A percentile compares a stretch with the other conserved stretches of the same genome.
Evolutionary conservation across 2,888 invertebrate species (phyloP).

Genomic region (Cryptops parisi): DNA sequence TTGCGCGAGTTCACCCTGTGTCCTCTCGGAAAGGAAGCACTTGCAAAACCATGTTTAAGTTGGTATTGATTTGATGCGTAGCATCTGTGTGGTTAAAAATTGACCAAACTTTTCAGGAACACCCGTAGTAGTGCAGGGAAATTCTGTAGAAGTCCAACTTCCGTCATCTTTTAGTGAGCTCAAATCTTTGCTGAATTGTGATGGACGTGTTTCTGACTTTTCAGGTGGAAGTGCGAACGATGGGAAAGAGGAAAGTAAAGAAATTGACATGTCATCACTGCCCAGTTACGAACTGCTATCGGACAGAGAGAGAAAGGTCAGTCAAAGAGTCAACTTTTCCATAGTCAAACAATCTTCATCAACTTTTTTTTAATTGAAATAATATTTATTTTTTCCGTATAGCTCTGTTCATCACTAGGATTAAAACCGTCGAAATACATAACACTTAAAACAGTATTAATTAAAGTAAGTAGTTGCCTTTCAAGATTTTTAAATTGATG

Average conservation of each 20-base stretch:
- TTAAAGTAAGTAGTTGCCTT: conserved; percentile 44
- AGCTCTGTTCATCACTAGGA: conserved; percentile 61
- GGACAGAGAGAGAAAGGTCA: conserved; percentile 32
- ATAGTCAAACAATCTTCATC: not conserved
- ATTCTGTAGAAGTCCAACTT: too few species aligned
- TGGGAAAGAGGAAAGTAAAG: conserved; percentile 15
- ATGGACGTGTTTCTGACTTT: too few species aligned
- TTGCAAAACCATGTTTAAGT: too few species aligned
- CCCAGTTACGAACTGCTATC: conserved; percentile 32
- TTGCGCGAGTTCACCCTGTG: too few species aligned
- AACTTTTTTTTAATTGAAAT: not conserved
- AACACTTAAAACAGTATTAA: conserved; percentile 69
- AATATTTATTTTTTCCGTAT: conserved; percentile 26
- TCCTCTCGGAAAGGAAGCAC: too few species aligned
- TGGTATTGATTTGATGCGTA: too few species aligned
- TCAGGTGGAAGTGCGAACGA: conserved; percentile 11
- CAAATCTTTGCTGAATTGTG: too few species aligned
- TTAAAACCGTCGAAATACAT: conserved; percentile 76
- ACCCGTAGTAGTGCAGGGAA: too few species aligned
- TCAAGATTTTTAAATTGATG: not conserved
- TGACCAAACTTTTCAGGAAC: too few species aligned
- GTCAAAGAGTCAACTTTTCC: not conserved
- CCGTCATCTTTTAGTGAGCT: too few species aligned
- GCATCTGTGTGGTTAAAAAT: too few species aligned
- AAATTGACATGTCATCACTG: conserved; percentile 23